Conservation (phyloP, 2,888 invertebrate genomes). For the Megamerina dolium region DNA sequence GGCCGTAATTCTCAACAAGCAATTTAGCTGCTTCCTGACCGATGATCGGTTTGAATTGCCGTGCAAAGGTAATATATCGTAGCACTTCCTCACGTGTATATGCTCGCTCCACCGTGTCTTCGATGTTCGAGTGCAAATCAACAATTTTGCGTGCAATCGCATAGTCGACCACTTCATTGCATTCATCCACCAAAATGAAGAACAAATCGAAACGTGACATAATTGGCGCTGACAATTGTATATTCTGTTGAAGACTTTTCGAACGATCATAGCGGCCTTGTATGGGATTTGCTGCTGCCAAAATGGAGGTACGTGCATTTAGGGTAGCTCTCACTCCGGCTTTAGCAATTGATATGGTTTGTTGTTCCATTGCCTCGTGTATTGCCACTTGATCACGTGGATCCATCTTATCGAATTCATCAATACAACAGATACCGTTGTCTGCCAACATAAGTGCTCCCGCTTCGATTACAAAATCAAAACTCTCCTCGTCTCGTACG, state of each 20-base stretch:
- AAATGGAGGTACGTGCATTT: slow-evolving; percentile 94
- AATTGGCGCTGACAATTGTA: slow-evolving; percentile 88
- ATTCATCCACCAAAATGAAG: slow-evolving; percentile 96
- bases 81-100: slow-evolving; percentile 87
- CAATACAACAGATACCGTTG: slow-evolving; percentile 97
- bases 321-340: slow-evolving; percentile 95
- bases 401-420: slow-evolving; percentile 99
- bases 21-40: slow-evolving; percentile 75
- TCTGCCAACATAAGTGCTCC: slow-evolving; percentile 99
- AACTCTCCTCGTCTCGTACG: slow-evolving; percentile 92
- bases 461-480: slow-evolving; percentile 98
- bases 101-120: slow-evolving; percentile 69
- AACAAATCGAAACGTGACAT: slow-evolving; percentile 99
- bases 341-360: slow-evolving; percentile 98
- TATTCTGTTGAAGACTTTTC: slow-evolving; percentile 91
- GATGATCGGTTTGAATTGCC: slow-evolving; percentile 87
- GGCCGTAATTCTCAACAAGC: slow-evolving; percentile 83
- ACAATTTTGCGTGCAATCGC: slow-evolving; percentile 95
- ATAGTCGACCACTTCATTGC: slow-evolving; percentile 91
- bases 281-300: slow-evolving; percentile 97
- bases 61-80: slow-evolving; percentile 93
- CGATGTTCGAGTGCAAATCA: slow-evolving; percentile 83
- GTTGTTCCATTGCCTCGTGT: slow-evolving; percentile 99
- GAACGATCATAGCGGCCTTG: slow-evolving; percentile 94
- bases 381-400: slow-evolving; percentile 95